Evolutionary conservation across 2,888 invertebrate species (phyloP).

Genomic region (Agrochola lota): DNA sequence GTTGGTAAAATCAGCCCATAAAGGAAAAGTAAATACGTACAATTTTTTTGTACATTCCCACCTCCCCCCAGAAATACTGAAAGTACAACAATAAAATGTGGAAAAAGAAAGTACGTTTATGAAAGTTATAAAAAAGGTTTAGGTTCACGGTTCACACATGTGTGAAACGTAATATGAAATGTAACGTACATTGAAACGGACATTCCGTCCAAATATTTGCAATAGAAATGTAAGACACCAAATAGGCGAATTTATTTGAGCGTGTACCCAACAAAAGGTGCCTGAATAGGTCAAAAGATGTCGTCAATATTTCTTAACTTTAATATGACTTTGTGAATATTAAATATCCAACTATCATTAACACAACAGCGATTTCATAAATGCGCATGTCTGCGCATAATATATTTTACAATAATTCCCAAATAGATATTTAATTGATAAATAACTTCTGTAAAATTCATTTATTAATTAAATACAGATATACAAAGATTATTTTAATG

Average conservation of each 20-base stretch:
- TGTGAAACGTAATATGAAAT: no score
- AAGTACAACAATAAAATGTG: background rate
- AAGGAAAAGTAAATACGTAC: background rate
- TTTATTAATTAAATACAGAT: conserved; percentile 51
- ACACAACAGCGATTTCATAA: conserved; percentile 11
- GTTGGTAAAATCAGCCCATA: no score
- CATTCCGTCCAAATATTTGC: no score
- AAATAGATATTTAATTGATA: conserved; percentile 23
- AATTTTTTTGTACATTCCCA: background rate
- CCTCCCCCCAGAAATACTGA: background rate
- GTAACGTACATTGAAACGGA: no score
- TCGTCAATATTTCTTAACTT: conserved; percentile 25
- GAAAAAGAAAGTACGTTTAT: background rate
- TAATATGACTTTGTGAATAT: conserved; percentile 17
- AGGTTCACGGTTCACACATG: background rate
- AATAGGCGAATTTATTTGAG: no score
- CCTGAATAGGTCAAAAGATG: conserved; percentile 3
- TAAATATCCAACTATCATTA: conserved; percentile 15
- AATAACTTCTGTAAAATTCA: conserved; percentile 48
- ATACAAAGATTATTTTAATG: conserved; percentile 52
- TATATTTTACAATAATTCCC: background rate
- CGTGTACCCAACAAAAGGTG: no score
- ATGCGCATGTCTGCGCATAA: background rate
- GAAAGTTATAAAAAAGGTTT: background rate
- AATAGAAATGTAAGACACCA: no score